Percentiles rank a stretch among this genome's conserved stretches.
Conservation (phyloP, 2,797 vertebrate species). For the Liasis olivaceus region DNA sequence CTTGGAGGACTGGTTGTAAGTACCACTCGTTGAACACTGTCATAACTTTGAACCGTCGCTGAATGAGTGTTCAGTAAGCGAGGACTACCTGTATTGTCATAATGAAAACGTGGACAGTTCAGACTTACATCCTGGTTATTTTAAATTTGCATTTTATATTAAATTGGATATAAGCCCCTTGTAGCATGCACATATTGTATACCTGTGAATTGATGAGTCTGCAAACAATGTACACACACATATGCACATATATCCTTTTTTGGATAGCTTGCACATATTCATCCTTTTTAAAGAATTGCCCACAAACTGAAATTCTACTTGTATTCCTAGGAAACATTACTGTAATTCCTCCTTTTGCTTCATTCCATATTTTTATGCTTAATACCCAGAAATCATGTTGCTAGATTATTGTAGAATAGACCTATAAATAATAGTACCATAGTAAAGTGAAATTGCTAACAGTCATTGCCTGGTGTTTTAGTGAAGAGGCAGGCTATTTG, state of each 20-base stretch:
- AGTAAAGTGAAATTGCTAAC: background rate
- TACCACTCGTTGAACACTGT: too few species aligned
- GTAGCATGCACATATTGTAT: background rate
- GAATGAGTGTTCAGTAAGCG: too few species aligned
- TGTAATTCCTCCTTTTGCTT: conserved; percentile 1
- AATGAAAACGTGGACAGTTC: background rate
- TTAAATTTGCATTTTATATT: background rate
- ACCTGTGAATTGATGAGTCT: background rate
- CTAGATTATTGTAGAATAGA: background rate
- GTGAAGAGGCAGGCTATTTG: background rate
- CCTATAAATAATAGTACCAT: background rate
- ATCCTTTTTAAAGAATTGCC: background rate
- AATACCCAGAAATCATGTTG: background rate
- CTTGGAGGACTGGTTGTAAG: too few species aligned
- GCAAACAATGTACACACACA: background rate
- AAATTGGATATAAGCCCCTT: background rate
- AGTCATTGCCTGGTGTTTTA: background rate
- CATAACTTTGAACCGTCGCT: too few species aligned
- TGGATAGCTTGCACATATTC: background rate
- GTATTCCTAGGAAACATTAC: conserved; percentile 1
- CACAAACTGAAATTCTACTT: background rate
- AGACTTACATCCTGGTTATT: background rate
- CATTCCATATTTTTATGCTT: background rate
- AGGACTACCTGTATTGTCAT: too few species aligned
- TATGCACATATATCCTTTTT: background rate